A percentile compares a stretch with the other conserved stretches of the same genome.
These are phyloP conservation scores for Linnaemya tessellans DNA, from an alignment of 2,888 invertebrate genomes.

Conservation along the genomic window DNA sequence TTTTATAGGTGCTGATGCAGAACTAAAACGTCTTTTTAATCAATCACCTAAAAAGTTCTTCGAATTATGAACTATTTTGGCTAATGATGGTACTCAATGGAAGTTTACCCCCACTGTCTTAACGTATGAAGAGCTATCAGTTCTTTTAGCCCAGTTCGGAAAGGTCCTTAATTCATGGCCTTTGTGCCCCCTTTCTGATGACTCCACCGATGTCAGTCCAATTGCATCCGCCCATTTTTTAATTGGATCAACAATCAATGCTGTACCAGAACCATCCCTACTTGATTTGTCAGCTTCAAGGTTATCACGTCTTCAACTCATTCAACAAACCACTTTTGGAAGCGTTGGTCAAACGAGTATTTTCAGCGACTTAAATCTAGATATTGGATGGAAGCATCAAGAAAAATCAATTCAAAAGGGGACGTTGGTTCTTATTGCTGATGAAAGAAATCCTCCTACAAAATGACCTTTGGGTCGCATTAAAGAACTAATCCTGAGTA, in stretches of 20 bases:
- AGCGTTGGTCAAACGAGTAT: conserved; percentile 37
- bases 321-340: conserved; percentile 35
- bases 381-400: conserved; percentile 27
- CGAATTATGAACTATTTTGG: conserved; percentile 8
- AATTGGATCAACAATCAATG: conserved; percentile 17
- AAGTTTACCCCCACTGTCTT: conserved; percentile 23
- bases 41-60: conserved; percentile 9
- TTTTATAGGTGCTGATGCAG: conserved; percentile 52
- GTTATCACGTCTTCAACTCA: conserved; percentile 37
- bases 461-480: conserved; percentile 43
- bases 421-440: conserved; percentile 25
- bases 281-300: conserved; percentile 13
- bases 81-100: conserved; percentile 42
- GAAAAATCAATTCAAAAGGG: conserved; percentile 32
- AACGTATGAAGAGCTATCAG: conserved; percentile 43
- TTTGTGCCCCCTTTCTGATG: conserved; percentile 7
- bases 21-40: conserved; percentile 47
- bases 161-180: conserved; percentile 22
- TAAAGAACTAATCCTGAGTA: conserved; percentile 12
- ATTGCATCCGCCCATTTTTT: conserved; percentile 29
- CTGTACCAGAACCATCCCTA: conserved; percentile 15
- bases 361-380: conserved; percentile 38
- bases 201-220: conserved; percentile 5
- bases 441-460: conserved; percentile 29
- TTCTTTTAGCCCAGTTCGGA: conserved; percentile 24